Conservation (phyloP, 2,113 vertebrate species). For the Neodon shergylaensis region DNA sequence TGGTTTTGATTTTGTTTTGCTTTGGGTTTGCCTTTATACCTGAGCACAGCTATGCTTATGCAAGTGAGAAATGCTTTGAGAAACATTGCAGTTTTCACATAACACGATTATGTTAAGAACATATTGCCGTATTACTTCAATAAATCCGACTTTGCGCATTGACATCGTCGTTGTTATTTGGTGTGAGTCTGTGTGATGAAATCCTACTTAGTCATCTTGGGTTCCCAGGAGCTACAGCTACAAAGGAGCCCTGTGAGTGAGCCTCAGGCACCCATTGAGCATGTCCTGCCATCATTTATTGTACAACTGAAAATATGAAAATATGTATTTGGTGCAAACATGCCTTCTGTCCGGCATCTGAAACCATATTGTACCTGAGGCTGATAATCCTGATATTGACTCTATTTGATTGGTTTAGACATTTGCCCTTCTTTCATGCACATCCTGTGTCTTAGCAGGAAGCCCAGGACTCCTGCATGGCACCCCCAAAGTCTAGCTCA, state of each 20-base stretch:
- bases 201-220: not conserved
- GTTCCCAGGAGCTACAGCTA: not conserved
- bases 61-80: constrained; percentile 9
- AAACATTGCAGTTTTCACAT: not conserved
- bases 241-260: not conserved
- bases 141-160: constrained; percentile 43
- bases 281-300: not conserved
- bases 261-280: too few relatives aligned
- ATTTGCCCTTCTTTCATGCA: not conserved
- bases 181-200: not conserved
- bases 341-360: too few relatives aligned
- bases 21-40: not conserved
- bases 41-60: not conserved
- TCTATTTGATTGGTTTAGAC: not conserved
- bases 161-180: not conserved
- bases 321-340: not conserved
- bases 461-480: not conserved
- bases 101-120: not conserved
- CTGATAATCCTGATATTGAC: not conserved
- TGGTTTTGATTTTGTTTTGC: not conserved
- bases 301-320: not conserved
- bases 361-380: not conserved
- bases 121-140: constrained; percentile 16
- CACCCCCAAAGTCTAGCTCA: not conserved
- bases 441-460: not conserved